phyloP scores from a whole-genome alignment of 2,888 invertebrate species.

The Campoletis raptor region DNA sequence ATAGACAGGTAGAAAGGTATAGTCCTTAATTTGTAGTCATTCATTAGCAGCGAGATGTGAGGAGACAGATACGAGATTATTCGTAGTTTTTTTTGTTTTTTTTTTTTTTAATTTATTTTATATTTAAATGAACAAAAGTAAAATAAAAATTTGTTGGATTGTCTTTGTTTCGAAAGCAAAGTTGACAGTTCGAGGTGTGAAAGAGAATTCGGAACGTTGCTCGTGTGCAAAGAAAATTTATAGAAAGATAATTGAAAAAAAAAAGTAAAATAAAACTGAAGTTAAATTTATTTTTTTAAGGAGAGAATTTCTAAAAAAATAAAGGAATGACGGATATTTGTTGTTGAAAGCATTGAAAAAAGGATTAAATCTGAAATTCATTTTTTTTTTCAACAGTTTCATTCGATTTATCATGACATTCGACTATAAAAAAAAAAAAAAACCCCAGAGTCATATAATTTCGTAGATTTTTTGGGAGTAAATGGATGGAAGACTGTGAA shows the following conservation, averaged over 20 bases:
- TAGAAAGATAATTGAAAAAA: not conserved
- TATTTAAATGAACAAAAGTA: not conserved
- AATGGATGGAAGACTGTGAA: not conserved
- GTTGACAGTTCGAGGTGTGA: not conserved
- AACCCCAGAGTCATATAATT: not conserved
- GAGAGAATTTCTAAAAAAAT: no score
- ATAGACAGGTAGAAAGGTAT: conserved; percentile 47
- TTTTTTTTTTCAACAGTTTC: no score
- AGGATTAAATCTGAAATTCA: not conserved
- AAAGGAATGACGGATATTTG: no score
- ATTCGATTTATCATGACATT: not conserved
- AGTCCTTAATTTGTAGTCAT: conserved; percentile 50
- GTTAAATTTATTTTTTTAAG: not conserved
- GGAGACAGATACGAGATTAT: conserved; percentile 57
- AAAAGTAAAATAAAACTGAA: not conserved
- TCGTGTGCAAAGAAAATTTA: not conserved
- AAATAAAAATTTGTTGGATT: conserved; percentile 9
- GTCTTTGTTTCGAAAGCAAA: not conserved
- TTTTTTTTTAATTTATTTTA: not conserved
- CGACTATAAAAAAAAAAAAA: not conserved
- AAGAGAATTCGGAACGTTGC: conserved; percentile 25
- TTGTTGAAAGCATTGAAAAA: not conserved
- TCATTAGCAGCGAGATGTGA: conserved; percentile 62
- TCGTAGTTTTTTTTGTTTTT: conserved; percentile 6
- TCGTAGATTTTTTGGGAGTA: not conserved